Evolutionary conservation across 2,797 vertebrate genomes (phyloP).

Genomic region (Poeciliopsis paucimaculata): DNA sequence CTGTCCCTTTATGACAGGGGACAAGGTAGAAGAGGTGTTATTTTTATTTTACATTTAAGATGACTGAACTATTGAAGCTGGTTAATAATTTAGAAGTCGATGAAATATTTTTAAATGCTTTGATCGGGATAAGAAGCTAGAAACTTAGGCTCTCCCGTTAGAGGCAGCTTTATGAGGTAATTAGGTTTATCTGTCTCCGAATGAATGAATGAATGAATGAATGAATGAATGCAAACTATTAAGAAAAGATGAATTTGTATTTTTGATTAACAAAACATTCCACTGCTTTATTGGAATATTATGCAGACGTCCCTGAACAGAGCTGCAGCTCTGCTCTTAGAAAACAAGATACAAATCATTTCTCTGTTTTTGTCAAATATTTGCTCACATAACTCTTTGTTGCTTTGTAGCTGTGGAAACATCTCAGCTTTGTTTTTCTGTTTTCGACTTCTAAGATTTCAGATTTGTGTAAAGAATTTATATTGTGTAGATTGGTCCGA

Average conservation of each 20-base stretch:
- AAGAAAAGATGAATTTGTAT: not conserved
- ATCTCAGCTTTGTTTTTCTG: not conserved
- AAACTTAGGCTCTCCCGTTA: not conserved
- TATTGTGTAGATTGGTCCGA: not conserved
- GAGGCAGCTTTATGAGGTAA: not conserved
- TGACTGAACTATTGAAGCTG: not conserved
- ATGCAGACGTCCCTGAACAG: not conserved
- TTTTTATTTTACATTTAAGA: not conserved
- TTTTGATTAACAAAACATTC: not conserved
- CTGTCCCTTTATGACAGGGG: not conserved
- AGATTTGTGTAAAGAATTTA: not conserved
- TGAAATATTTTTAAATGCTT: not conserved
- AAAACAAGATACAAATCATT: not conserved
- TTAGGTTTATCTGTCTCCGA: not conserved
- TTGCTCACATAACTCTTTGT: not conserved
- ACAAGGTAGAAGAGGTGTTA: not conserved
- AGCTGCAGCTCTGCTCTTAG: not conserved
- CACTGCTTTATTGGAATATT: not conserved
- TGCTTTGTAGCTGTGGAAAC: not conserved
- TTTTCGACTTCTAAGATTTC: not conserved
- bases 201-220: no score
- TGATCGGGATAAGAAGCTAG: not conserved
- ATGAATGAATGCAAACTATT: not conserved
- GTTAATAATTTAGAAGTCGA: not conserved
- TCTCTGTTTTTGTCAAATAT: not conserved